Evolutionary conservation across 2,113 vertebrate species (phyloP).

Genomic region (Gopherus flavomarginatus): DNA sequence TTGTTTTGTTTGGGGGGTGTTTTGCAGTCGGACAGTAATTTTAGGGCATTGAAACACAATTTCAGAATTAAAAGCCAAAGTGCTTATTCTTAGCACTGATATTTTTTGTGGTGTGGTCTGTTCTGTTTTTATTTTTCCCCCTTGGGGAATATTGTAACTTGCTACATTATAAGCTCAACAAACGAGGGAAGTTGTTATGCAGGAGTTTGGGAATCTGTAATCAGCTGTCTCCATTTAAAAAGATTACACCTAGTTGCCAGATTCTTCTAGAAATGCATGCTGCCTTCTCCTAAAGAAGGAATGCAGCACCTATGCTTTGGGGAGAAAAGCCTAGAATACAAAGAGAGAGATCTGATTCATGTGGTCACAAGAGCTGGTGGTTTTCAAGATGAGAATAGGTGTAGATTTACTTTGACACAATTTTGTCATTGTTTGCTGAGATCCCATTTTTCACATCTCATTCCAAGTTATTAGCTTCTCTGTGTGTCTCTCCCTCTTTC

Average conservation of each 20-base stretch:
- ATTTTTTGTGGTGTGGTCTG: neutral
- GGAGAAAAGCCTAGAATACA: neutral
- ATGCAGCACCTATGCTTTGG: neutral
- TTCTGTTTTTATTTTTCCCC: neutral
- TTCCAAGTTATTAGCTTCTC: fast-evolving
- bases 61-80: neutral
- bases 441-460: neutral
- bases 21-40: neutral
- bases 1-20: neutral
- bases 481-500: fast-evolving
- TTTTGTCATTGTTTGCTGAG: neutral
- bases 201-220: neutral
- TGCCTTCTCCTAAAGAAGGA: neutral
- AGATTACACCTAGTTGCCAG: neutral
- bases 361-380: neutral
- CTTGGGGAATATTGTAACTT: neutral
- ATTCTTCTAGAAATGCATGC: neutral
- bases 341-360: neutral
- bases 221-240: neutral
- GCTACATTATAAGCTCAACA: neutral
- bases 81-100: neutral
- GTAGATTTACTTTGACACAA: neutral
- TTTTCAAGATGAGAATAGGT: neutral
- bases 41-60: neutral
- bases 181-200: neutral